Percentiles rank a stretch among this genome's conserved stretches.
Conservation (phyloP, 2,888 invertebrate genomes). For the Heteropelma amictum region DNA sequence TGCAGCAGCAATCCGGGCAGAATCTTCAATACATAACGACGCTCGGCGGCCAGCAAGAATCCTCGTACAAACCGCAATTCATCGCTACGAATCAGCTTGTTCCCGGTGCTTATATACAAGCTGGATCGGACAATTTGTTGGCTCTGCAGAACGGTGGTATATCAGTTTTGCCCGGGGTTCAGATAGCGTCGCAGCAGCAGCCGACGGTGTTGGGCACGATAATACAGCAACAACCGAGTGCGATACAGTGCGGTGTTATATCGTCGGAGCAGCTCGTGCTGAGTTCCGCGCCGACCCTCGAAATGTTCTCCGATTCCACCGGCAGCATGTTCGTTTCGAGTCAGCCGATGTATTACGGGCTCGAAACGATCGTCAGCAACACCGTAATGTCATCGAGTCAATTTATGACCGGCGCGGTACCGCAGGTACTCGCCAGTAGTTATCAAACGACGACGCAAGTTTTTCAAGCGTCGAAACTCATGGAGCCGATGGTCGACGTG, state of each 20-base stretch:
- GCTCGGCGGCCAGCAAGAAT: constrained; percentile 81
- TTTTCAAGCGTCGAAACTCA: constrained; percentile 88
- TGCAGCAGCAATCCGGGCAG: constrained; percentile 85
- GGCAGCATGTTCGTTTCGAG: constrained; percentile 79
- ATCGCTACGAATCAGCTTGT: constrained; percentile 72
- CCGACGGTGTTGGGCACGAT: constrained; percentile 75
- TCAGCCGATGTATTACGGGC: constrained; percentile 89
- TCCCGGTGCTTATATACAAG: constrained; percentile 74
- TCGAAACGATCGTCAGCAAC: constrained; percentile 92
- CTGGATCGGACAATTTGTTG: constrained; percentile 72
- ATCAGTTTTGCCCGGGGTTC: constrained; percentile 73
- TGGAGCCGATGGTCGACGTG: constrained; percentile 89
- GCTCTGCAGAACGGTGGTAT: constrained; percentile 74
- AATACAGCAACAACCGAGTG: constrained; percentile 79
- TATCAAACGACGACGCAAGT: constrained; percentile 92
- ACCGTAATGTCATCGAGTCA: constrained; percentile 94
- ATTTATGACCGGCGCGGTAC: constrained; percentile 89
- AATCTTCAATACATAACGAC: constrained; percentile 89
- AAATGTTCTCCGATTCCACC: constrained; percentile 82
- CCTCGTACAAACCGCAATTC: constrained; percentile 72
- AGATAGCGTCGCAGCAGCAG: constrained; percentile 72
- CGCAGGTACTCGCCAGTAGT: constrained; percentile 89
- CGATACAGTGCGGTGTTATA: constrained; percentile 79
- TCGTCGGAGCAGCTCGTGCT: constrained; percentile 82
- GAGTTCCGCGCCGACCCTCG: constrained; percentile 82